Conservation (phyloP, 2,888 invertebrate species). For the Caenorhabditis sulstoni region DNA sequence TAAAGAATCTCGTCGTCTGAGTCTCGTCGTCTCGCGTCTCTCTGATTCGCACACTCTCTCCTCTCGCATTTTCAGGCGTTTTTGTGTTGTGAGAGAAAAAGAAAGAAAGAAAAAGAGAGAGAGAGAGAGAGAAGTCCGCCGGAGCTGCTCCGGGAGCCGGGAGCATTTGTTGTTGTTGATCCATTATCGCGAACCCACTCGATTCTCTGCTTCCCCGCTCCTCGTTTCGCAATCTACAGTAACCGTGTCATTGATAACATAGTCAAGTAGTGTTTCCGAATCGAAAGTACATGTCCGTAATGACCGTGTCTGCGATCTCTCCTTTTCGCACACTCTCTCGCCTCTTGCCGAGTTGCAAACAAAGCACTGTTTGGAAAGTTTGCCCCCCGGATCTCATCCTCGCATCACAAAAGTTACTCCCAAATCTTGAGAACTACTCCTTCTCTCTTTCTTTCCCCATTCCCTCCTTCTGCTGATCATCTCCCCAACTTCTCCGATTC, state of each 20-base stretch:
- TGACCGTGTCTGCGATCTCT: slow-evolving; percentile 17
- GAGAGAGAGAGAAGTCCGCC: not conserved
- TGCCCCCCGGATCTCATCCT: slow-evolving; percentile 1
- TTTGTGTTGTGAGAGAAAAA: slow-evolving; percentile 20
- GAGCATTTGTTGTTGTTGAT: slow-evolving; percentile 59
- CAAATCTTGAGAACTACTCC: slow-evolving; percentile 31
- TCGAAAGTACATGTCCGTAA: slow-evolving; percentile 19
- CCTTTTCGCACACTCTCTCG: slow-evolving; percentile 5
- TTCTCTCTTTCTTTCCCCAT: not conserved
- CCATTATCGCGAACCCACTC: slow-evolving; percentile 38
- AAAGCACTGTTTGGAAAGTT: slow-evolving; percentile 20
- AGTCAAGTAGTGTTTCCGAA: not conserved
- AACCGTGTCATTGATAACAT: not conserved
- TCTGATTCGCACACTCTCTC: slow-evolving; percentile 25
- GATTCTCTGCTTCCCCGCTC: slow-evolving; percentile 1
- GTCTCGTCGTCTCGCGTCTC: slow-evolving; percentile 26
- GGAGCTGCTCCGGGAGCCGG: slow-evolving; percentile 1
- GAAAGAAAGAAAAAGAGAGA: slow-evolving; percentile 1
- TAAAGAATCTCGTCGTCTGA: slow-evolving; percentile 44
- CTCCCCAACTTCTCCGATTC: slow-evolving; percentile 11
- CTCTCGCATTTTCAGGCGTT: slow-evolving; percentile 42
- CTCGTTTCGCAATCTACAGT: slow-evolving; percentile 9
- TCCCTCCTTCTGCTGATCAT: not conserved
- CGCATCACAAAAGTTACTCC: slow-evolving; percentile 34
- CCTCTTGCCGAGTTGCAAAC: slow-evolving; percentile 10